phyloP scores from a whole-genome alignment of 2,888 invertebrate genomes.

The Pseudeuparius sepicola region DNA sequence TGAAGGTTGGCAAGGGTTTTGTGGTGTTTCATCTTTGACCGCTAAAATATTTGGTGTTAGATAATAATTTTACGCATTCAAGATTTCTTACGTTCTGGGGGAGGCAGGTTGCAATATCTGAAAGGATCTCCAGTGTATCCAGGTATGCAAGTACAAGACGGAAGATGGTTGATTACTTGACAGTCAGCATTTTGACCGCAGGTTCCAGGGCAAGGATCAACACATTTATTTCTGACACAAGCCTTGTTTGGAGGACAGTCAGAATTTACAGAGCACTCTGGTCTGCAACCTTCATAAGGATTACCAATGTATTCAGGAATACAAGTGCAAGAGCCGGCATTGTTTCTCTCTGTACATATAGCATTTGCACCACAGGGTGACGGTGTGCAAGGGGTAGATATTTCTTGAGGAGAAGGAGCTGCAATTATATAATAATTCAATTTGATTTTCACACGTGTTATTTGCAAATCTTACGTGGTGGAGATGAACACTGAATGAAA shows the following conservation, averaged over 20 bases:
- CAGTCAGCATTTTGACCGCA: slow-evolving; percentile 69
- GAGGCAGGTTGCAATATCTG: slow-evolving; percentile 27
- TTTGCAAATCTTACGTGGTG: slow-evolving; percentile 28
- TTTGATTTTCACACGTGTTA: too few species aligned
- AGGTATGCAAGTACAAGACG: slow-evolving; percentile 55
- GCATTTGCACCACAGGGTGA: slow-evolving; percentile 74
- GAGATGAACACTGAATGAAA: slow-evolving; percentile 50
- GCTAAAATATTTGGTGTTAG: too few species aligned
- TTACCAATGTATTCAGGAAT: slow-evolving; percentile 63
- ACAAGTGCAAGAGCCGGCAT: slow-evolving; percentile 62
- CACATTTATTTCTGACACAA: slow-evolving; percentile 62
- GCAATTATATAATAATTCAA: slow-evolving; percentile 33
- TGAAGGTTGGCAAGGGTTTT: slow-evolving; percentile 38
- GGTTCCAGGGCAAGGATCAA: slow-evolving; percentile 68
- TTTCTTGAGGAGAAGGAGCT: slow-evolving; percentile 51
- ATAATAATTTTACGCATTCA: too few species aligned
- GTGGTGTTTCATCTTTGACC: slow-evolving; percentile 39
- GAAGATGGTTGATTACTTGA: slow-evolving; percentile 64
- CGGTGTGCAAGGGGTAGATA: slow-evolving; percentile 52
- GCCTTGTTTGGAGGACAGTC: slow-evolving; percentile 63
- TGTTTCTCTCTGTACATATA: slow-evolving; percentile 54
- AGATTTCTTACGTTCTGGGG: slow-evolving; percentile 28
- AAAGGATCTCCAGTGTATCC: slow-evolving; percentile 54
- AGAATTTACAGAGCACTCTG: slow-evolving; percentile 61
- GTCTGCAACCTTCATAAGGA: slow-evolving; percentile 67